Conservation (phyloP, 2,113 vertebrate genomes). For the Callionymus lyra region DNA sequence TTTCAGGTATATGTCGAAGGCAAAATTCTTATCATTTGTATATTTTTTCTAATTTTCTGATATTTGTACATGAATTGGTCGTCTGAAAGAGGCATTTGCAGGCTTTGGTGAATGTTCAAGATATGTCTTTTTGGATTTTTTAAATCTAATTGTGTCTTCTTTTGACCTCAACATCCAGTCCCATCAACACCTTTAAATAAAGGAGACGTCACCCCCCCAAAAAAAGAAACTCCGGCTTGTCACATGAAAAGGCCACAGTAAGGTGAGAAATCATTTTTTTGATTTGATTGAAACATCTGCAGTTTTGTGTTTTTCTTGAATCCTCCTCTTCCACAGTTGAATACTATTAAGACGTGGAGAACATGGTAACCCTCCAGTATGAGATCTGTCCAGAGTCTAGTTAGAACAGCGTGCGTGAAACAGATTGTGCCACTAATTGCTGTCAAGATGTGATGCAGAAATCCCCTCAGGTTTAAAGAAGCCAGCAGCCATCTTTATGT, state of each 20-base stretch:
- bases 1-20: conserved; percentile 74
- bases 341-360: conserved; percentile 63
- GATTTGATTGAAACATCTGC: conserved; percentile 57
- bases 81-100: conserved; percentile 79
- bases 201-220: conserved; percentile 62
- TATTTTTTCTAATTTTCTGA: conserved; percentile 51
- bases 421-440: conserved; percentile 70
- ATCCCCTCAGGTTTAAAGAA: conserved; percentile 57
- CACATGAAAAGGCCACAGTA: conserved; percentile 86
- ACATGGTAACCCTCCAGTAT: conserved; percentile 50
- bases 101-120: conserved; percentile 86
- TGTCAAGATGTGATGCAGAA: conserved; percentile 66
- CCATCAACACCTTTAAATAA: conserved; percentile 53
- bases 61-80: conserved; percentile 70
- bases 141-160: conserved; percentile 1
- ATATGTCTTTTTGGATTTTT: conserved; percentile 61
- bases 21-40: conserved; percentile 59
- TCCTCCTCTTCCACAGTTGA: conserved; percentile 54
- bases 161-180: conserved; percentile 45
- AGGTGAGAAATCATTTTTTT: conserved; percentile 72
- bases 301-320: conserved; percentile 45
- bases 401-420: conserved; percentile 59
- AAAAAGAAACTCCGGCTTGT: conserved; percentile 68
- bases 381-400: conserved; percentile 59
- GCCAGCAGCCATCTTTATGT: conserved; percentile 55